Conservation (phyloP, 2,797 vertebrate species). For the Fringilla coelebs region DNA sequence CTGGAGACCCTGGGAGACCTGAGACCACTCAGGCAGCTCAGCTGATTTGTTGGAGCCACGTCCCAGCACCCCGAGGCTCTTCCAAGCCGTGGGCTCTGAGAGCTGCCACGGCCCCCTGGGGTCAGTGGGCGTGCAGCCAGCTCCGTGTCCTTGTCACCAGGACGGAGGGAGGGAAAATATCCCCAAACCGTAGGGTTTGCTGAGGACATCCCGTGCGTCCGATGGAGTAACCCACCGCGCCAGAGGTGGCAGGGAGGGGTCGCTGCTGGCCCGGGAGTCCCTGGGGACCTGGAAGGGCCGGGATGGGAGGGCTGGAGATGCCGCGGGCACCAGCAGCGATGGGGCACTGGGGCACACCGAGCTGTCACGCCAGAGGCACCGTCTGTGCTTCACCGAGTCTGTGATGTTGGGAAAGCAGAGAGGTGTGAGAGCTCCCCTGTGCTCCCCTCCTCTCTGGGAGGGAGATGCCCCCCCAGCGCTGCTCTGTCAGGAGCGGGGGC, state of each 20-base stretch:
- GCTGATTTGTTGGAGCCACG: neutral
- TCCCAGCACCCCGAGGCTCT: neutral
- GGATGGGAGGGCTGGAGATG: neutral
- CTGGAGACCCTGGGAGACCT: neutral
- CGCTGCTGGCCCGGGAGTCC: neutral
- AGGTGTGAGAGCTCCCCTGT: neutral
- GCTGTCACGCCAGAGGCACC: rapidly evolving
- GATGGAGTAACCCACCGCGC: neutral
- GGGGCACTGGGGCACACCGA: neutral
- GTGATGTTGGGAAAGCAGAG: neutral
- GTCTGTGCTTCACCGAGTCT: neutral
- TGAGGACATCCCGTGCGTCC: neutral
- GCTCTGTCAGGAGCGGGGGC: rapidly evolving
- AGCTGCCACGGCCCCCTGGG: rapidly evolving
- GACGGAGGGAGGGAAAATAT: neutral
- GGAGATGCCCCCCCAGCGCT: rapidly evolving
- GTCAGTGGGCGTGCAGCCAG: neutral
- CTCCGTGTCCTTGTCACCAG: neutral
- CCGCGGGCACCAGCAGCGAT: neutral
- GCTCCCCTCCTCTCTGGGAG: neutral
- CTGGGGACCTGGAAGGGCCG: neutral
- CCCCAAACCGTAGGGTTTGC: neutral
- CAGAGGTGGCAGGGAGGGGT: neutral
- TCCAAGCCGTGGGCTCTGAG: neutral
- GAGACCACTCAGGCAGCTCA: neutral